Conservation (phyloP, 2,797 vertebrate species). For the Pseudochaenichthys georgianus region DNA sequence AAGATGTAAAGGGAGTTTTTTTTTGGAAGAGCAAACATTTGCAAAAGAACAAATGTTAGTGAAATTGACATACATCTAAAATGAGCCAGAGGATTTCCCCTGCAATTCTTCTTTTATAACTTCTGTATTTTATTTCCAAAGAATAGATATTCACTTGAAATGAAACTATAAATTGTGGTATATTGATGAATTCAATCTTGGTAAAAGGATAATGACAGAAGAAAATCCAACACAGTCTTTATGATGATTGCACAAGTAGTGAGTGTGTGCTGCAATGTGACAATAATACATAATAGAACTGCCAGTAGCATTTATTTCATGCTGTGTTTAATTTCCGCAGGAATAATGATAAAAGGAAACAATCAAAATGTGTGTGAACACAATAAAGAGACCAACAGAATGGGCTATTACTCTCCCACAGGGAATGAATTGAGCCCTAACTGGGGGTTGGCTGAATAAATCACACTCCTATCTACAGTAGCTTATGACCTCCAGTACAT, state of each 20-base stretch:
- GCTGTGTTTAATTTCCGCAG: slow-evolving; percentile 86
- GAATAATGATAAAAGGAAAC: slow-evolving; percentile 86
- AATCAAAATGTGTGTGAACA: slow-evolving; percentile 83
- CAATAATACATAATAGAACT: slow-evolving; percentile 81
- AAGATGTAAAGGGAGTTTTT: slow-evolving; percentile 57
- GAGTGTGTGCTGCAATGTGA: slow-evolving; percentile 72
- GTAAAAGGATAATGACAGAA: slow-evolving; percentile 61
- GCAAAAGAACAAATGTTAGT: slow-evolving; percentile 73
- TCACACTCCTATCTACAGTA: slow-evolving; percentile 70
- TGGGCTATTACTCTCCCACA: slow-evolving; percentile 78
- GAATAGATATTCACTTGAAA: slow-evolving; percentile 54
- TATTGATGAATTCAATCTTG: slow-evolving; percentile 62
- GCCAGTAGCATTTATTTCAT: slow-evolving; percentile 84
- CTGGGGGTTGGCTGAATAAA: slow-evolving; percentile 77
- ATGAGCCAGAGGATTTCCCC: slow-evolving; percentile 37
- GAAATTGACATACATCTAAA: slow-evolving; percentile 73
- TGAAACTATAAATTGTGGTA: slow-evolving; percentile 52
- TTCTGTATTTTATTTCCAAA: slow-evolving; percentile 38
- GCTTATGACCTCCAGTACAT: slow-evolving; percentile 70
- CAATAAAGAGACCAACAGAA: slow-evolving; percentile 78
- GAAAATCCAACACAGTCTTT: slow-evolving; percentile 70
- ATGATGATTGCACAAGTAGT: slow-evolving; percentile 76
- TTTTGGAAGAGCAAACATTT: slow-evolving; percentile 73
- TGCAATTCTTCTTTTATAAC: slow-evolving; percentile 47
- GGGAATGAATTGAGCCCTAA: slow-evolving; percentile 80